These are phyloP conservation scores for Petrocephalus microphthalmus DNA, from an alignment of 2,113 vertebrate species.

Conservation along the genomic window DNA sequence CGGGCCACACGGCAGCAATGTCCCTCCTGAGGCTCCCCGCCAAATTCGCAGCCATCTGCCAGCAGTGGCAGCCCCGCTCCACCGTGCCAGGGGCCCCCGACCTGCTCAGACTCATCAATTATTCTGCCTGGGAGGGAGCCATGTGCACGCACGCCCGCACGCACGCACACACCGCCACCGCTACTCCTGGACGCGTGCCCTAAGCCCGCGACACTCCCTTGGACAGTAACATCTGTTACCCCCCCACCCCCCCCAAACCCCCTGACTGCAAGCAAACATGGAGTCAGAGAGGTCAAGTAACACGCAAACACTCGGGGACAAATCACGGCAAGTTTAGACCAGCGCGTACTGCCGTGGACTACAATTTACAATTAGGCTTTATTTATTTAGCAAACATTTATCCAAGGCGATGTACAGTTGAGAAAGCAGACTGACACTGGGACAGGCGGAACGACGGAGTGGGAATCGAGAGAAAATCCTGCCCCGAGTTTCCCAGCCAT, in stretches of 20 bases:
- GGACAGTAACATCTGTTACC: conserved; percentile 48
- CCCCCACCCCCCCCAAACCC: too few species aligned
- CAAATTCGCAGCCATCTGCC: not conserved
- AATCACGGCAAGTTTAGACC: not conserved
- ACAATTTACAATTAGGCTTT: not conserved
- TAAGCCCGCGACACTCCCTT: conserved; percentile 33
- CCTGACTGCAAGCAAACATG: conserved; percentile 20
- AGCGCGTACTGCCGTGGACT: not conserved
- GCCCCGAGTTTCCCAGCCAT: not conserved
- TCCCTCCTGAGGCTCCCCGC: not conserved
- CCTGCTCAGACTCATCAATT: not conserved
- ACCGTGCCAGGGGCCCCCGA: not conserved
- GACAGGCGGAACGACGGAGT: not conserved
- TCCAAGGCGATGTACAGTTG: too few species aligned
- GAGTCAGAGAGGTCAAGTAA: conserved; percentile 35
- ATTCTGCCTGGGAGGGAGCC: not conserved
- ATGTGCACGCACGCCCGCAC: not conserved
- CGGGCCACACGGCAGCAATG: not conserved
- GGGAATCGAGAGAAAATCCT: not conserved
- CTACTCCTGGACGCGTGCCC: conserved; percentile 52
- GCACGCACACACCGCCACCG: conserved; percentile 47
- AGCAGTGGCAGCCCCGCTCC: not conserved
- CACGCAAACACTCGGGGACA: conserved; percentile 11
- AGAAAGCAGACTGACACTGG: not conserved
- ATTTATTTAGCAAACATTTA: not conserved